A percentile compares a stretch with the other conserved stretches of the same genome.
Conservation (phyloP, 2,888 invertebrate genomes). For the Papilio demoleus region DNA sequence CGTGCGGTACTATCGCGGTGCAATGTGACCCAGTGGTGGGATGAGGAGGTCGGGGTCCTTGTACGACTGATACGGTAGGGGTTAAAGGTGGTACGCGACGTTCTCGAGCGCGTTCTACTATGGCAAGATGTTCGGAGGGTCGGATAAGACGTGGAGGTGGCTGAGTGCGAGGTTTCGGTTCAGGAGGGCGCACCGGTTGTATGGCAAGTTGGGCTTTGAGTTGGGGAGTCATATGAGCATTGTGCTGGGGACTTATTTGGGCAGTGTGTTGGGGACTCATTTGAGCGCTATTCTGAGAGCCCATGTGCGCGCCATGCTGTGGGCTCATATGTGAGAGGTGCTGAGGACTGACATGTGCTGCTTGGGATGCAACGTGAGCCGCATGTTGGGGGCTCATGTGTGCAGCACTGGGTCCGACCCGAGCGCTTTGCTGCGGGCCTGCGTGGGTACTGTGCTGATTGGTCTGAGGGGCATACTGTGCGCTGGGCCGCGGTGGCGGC, state of each 20-base stretch:
- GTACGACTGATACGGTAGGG: conserved; percentile 65
- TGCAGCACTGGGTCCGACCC: conserved; percentile 1
- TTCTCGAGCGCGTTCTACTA: conserved; percentile 52
- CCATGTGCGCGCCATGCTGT: conserved; percentile 9
- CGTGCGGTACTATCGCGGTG: conserved; percentile 42
- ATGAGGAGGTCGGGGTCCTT: conserved; percentile 58
- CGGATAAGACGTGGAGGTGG: conserved; percentile 72
- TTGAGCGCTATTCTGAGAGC: conserved; percentile 26
- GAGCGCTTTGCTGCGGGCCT: conserved; percentile 27
- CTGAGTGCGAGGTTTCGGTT: conserved; percentile 63
- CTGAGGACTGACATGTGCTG: conserved; percentile 18
- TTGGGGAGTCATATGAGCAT: conserved; percentile 32
- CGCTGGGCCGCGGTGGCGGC: conserved; percentile 73
- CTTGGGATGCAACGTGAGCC: conserved; percentile 32
- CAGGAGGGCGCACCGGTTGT: conserved; percentile 54
- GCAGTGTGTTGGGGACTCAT: conserved; percentile 36
- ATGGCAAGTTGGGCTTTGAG: conserved; percentile 33
- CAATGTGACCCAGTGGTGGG: conserved; percentile 22
- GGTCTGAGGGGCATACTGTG: conserved; percentile 39
- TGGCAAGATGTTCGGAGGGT: conserved; percentile 73
- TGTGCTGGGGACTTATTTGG: conserved; percentile 30
- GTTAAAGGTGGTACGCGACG: conserved; percentile 64
- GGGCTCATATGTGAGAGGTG: conserved; percentile 27
- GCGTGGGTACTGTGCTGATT: conserved; percentile 22
- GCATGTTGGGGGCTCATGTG: conserved; percentile 33